Percentiles rank a stretch among this genome's conserved stretches.
Evolutionary conservation across 2,113 vertebrate species (phyloP).

Genomic region (Mohoua ochrocephala): DNA sequence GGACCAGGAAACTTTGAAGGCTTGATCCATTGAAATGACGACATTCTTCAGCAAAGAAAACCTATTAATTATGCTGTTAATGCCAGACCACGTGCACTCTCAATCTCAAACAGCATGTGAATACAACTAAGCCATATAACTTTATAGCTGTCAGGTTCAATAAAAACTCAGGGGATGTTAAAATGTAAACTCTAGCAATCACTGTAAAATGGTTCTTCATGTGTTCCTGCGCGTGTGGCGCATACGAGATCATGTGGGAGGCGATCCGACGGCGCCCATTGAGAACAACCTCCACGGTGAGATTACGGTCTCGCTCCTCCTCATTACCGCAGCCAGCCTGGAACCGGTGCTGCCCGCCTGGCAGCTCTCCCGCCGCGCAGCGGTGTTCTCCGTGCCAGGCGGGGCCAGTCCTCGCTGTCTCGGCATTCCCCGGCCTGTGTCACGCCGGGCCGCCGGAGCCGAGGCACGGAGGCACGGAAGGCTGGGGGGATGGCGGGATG

Average conservation of each 20-base stretch:
- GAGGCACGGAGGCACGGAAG: rapidly evolving
- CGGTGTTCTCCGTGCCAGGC: background rate
- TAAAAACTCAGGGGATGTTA: background rate
- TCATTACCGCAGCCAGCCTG: background rate
- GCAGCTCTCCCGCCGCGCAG: background rate
- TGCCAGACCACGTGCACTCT: background rate
- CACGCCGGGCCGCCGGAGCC: rapidly evolving
- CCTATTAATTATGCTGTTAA: background rate
- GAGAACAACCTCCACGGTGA: background rate
- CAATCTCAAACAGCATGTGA: background rate
- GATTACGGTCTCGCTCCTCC: background rate
- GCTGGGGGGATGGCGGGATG: rapidly evolving
- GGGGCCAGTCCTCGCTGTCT: rapidly evolving
- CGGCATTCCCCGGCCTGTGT: rapidly evolving
- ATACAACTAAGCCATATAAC: background rate
- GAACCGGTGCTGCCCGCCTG: rapidly evolving
- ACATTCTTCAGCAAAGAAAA: background rate
- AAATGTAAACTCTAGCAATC: background rate
- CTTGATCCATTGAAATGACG: background rate
- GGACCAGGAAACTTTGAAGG: background rate
- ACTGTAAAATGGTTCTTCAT: background rate
- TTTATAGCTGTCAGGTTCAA: background rate
- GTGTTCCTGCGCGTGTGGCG: background rate
- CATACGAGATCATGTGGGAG: background rate
- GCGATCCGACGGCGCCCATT: background rate